A percentile compares a stretch with the other conserved stretches of the same genome.
Evolutionary conservation across 2,888 invertebrate genomes (phyloP).

Genomic region (Sepioteuthis lessoniana): DNA sequence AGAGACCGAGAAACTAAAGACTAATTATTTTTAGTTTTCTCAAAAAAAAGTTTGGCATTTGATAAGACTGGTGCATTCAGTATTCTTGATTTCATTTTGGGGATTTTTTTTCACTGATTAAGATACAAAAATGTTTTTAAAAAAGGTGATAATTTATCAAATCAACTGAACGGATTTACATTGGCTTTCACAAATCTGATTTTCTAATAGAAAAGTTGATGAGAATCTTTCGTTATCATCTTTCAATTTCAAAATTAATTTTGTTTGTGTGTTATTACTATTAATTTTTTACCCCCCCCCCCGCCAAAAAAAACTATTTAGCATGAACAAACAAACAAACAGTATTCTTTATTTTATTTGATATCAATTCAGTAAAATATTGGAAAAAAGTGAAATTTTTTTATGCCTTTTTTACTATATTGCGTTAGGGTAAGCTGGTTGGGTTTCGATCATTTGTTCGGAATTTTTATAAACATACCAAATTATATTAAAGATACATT

Average conservation of each 20-base stretch:
- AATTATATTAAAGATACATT: too few relatives aligned
- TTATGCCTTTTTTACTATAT: too few relatives aligned
- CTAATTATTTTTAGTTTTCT: neutral
- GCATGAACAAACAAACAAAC: too few relatives aligned
- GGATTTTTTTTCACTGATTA: neutral
- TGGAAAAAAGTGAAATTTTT: too few relatives aligned
- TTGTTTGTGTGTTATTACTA: neutral
- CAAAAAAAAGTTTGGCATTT: neutral
- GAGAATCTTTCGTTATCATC: neutral
- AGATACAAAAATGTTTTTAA: neutral
- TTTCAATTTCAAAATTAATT: neutral
- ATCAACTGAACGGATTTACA: neutral
- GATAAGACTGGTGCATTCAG: neutral
- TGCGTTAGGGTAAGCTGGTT: too few relatives aligned
- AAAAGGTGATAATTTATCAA: neutral
- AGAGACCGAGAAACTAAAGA: neutral
- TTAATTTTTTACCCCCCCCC: too few relatives aligned
- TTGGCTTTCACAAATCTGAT: neutral
- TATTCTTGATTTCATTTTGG: neutral
- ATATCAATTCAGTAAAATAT: too few relatives aligned
- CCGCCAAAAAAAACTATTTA: too few relatives aligned
- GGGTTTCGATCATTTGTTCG: too few relatives aligned
- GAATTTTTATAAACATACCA: too few relatives aligned
- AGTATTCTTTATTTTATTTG: too few relatives aligned
- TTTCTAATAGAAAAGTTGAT: neutral